Conservation (phyloP, 1,140 invertebrate genomes). For the Subanguina moxae region DNA sequence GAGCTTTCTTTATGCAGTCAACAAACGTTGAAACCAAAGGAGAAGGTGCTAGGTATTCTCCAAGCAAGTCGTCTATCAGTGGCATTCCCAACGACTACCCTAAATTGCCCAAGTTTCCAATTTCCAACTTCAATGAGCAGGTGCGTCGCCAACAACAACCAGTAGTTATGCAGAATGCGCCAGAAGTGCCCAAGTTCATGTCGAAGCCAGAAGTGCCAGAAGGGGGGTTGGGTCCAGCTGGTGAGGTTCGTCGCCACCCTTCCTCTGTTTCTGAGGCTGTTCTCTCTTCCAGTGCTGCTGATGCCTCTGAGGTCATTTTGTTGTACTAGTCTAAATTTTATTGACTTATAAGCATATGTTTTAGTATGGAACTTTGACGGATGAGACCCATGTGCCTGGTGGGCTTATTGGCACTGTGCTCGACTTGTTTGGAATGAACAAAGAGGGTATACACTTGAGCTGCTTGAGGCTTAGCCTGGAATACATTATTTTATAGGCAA, state of each 20-base stretch:
- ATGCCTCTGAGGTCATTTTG: slow-evolving; percentile 39
- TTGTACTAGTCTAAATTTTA: slow-evolving; percentile 1
- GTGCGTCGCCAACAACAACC: slow-evolving; percentile 17
- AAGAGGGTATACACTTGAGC: slow-evolving; percentile 18
- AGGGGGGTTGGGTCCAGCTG: slow-evolving; percentile 55
- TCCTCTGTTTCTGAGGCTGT: slow-evolving; percentile 52
- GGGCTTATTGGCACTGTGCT: slow-evolving; percentile 58
- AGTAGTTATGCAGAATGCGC: slow-evolving; percentile 27
- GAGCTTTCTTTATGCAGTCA: slow-evolving; percentile 31
- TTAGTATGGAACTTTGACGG: slow-evolving; percentile 52
- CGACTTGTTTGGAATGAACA: slow-evolving; percentile 53
- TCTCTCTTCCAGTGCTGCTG: slow-evolving; percentile 32
- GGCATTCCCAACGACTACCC: slow-evolving; percentile 55
- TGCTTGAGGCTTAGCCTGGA: too few relatives aligned
- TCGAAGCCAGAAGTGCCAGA: slow-evolving; percentile 55
- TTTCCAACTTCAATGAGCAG: slow-evolving; percentile 22
- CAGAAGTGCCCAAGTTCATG: slow-evolving; percentile 40
- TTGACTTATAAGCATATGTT: slow-evolving; percentile 4
- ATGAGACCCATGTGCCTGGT: slow-evolving; percentile 52
- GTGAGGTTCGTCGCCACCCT: slow-evolving; percentile 33
- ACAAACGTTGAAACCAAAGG: slow-evolving; percentile 26
- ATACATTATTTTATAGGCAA: neutral
- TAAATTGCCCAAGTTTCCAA: slow-evolving; percentile 49
- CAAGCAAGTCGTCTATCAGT: slow-evolving; percentile 47
- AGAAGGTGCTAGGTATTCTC: neutral